phyloP scores from a whole-genome alignment of 2,797 vertebrate genomes.

The Malurus leucopterus region DNA sequence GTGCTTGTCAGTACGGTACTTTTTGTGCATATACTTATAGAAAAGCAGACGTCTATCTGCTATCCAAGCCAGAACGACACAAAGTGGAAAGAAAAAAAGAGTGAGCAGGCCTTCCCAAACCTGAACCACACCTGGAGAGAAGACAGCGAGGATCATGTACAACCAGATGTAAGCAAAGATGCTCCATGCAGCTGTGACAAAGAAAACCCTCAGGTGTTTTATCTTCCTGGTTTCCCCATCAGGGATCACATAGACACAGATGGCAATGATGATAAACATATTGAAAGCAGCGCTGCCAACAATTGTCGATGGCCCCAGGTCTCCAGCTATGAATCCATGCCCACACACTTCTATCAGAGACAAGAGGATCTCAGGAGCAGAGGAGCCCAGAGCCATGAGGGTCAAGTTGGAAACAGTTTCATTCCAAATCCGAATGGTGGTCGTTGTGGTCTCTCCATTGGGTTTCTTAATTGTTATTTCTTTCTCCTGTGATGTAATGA shows the following conservation, averaged over 20 bases:
- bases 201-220: constrained; percentile 96
- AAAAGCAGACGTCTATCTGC: constrained; percentile 93
- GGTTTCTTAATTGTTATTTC: constrained; percentile 92
- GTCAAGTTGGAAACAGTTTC: constrained; percentile 98
- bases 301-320: constrained; percentile 92
- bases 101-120: constrained; percentile 97
- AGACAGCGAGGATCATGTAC: constrained; percentile 97
- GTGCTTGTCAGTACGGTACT: constrained; percentile 93
- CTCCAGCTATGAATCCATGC: constrained; percentile 89
- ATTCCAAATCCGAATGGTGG: constrained; percentile 94
- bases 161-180: constrained; percentile 98
- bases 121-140: constrained; percentile 95
- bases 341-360: constrained; percentile 95
- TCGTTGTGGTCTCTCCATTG: constrained; percentile 93
- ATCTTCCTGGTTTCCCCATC: constrained; percentile 94
- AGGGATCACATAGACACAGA: constrained; percentile 93
- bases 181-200: constrained; percentile 95
- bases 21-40: constrained; percentile 97
- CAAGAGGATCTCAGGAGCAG: constrained; percentile 93
- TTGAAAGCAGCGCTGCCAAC: constrained; percentile 98
- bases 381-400: constrained; percentile 96
- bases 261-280: constrained; percentile 97
- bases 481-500: constrained; percentile 96
- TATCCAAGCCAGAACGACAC: constrained; percentile 93
- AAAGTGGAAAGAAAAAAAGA: constrained; percentile 93